Evolutionary conservation across 2,113 vertebrate genomes (phyloP), one percentile per base, ranked within the genome.

Genomic region (Noturus placidus): DNA sequence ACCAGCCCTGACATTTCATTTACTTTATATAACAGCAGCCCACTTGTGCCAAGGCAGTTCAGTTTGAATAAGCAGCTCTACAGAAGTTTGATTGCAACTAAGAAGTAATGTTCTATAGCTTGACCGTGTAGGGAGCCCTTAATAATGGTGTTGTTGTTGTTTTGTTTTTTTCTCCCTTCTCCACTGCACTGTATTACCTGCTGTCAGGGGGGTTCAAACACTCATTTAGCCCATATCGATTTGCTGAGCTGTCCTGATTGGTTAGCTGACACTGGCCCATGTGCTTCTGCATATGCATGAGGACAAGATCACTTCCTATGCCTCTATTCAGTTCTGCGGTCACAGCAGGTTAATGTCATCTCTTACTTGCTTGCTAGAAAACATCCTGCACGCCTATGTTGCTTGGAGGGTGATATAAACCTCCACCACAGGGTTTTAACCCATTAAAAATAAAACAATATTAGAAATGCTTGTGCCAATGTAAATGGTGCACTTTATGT

Each of bases 181-280:
- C 30, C 72, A 67, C 70, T 67, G 80, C 84, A 65, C 84, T 86
- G 63, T 59, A 77, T 88, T 84, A 67, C 59, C 59, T 86, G 67
- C 30, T 83, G 74, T 82, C 78, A 82, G 11, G 63, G 27, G 59
- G 79, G 84, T 78, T 88, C 50, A 69, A 76, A 15, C 52, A 78
- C 82, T 87, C 27, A 57, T 87, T 90, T 85, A 77, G 74, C 35
- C 70, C 11, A 67, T 85, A 89, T 85, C 84, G 77, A 83, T 83
- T 72, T 87, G 80, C 83, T 89, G 87, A 87, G 82, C 61, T 72
- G 78, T 85, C 70, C 52, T 89, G 82, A 85, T 83, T 85, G 89
- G 82, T 83, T 77, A 38, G 38, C 78, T 89, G 86, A 70, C 84
- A 70, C 59, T 70, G 78, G 56, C 78, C 81, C 33, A 63, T 85